phyloP scores from a whole-genome alignment of 2,797 vertebrate genomes.

The Paedocypris micromegethes region DNA sequence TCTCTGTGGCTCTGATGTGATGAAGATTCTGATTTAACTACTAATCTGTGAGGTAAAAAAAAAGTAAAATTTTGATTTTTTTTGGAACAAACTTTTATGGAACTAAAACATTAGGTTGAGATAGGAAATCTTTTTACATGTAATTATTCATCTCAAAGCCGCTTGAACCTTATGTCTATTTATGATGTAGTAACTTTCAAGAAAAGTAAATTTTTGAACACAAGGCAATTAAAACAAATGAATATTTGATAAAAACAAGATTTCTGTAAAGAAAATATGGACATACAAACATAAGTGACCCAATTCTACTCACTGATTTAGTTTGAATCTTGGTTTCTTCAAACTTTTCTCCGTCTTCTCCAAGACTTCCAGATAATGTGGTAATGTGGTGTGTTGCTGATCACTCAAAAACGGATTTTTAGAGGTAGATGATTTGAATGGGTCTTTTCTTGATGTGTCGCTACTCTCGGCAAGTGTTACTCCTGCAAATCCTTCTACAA shows the following conservation, averaged over 20 bases:
- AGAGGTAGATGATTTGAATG: conserved; percentile 23
- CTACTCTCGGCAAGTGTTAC: conserved; percentile 61
- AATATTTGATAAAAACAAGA: too few species aligned
- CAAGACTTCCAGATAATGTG: conserved; percentile 76
- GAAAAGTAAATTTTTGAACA: not conserved
- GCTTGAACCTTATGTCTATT: too few species aligned
- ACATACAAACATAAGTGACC: too few species aligned
- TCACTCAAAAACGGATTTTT: conserved; percentile 53
- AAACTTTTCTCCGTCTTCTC: conserved; percentile 67
- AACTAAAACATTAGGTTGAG: too few species aligned
- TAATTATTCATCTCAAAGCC: too few species aligned
- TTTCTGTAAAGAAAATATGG: too few species aligned
- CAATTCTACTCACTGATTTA: conserved; percentile 76
- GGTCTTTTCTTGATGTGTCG: conserved; percentile 36
- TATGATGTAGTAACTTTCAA: not conserved
- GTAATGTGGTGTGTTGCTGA: conserved; percentile 58
- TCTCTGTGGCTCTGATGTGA: conserved; percentile 58
- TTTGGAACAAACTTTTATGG: too few species aligned
- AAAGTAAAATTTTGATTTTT: too few species aligned
- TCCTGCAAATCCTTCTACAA: conserved; percentile 71
- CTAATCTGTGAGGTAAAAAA: conserved; percentile 58
- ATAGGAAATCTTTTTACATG: too few species aligned
- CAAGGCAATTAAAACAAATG: not conserved
- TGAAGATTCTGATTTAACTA: conserved; percentile 58
- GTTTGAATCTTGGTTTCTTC: conserved; percentile 74